Percentiles rank a stretch among this genome's conserved stretches.
These are phyloP conservation scores for Drosophila baimaii DNA, from an alignment of 1,140 invertebrate genomes.

Conservation along the genomic window DNA sequence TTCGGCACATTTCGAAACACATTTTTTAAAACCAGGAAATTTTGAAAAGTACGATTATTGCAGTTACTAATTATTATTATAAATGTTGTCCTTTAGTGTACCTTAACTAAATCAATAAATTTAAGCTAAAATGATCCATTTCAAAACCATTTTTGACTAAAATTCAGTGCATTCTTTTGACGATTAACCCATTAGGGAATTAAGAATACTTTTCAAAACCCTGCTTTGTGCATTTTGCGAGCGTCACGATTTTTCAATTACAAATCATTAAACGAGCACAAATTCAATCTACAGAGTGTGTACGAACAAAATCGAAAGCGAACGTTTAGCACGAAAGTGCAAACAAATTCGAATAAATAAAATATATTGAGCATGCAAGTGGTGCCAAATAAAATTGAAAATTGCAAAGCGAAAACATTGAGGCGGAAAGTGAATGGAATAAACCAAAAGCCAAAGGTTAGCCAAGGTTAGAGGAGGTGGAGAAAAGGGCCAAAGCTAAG, in stretches of 20 bases:
- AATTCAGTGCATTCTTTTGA: neutral
- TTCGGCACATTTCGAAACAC: too few relatives aligned
- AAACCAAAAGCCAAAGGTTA: conserved; percentile 19
- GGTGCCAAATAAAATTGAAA: conserved; percentile 23
- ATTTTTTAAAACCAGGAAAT: too few relatives aligned
- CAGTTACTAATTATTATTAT: too few relatives aligned
- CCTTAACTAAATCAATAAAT: too few relatives aligned
- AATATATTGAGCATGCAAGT: conserved; percentile 4
- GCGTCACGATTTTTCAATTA: conserved; percentile 30
- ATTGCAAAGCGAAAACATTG: neutral
- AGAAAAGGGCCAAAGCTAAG: neutral
- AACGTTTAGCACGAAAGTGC: conserved; percentile 42
- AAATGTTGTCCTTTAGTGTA: too few relatives aligned
- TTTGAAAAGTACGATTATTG: too few relatives aligned
- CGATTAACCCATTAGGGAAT: neutral
- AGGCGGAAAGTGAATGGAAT: conserved; percentile 1
- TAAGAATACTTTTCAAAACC: neutral
- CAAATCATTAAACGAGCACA: conserved; percentile 2
- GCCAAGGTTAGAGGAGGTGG: conserved; percentile 5
- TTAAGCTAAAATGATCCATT: too few relatives aligned
- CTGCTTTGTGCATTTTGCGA: neutral
- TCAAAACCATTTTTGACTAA: neutral
- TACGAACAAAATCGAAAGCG: conserved; percentile 24
- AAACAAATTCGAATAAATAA: conserved; percentile 16
- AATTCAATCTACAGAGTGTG: neutral